These are phyloP conservation scores for Atractosteus spatula DNA, from an alignment of 2,113 vertebrate species.

Conservation along the genomic window DNA sequence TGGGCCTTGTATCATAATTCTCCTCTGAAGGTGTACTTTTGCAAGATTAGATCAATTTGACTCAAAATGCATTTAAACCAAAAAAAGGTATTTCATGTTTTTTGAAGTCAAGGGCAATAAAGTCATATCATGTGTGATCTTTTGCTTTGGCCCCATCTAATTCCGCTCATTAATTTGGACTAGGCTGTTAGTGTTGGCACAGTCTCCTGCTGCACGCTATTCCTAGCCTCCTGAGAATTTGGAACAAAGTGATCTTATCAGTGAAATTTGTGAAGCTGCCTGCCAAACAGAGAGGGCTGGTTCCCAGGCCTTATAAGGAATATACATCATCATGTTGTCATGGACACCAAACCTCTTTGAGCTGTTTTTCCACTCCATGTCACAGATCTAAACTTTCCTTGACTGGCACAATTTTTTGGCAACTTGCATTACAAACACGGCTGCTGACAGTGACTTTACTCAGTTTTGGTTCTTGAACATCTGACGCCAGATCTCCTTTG, in stretches of 20 bases:
- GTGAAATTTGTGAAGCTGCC: conserved; percentile 43
- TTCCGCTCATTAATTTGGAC: not conserved
- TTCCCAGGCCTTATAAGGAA: conserved; percentile 31
- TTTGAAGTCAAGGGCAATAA: not conserved
- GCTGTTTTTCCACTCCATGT: conserved; percentile 6
- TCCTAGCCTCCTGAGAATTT: conserved; percentile 4
- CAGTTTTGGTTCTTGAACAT: too few relatives aligned
- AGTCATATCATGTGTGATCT: not conserved
- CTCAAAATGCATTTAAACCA: not conserved
- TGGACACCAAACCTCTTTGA: conserved; percentile 13
- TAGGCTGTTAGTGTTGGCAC: conserved; percentile 1
- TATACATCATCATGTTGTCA: conserved; percentile 15
- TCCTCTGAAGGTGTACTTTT: too few relatives aligned
- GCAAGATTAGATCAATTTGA: too few relatives aligned
- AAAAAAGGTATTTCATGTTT: not conserved
- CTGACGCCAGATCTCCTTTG: too few relatives aligned
- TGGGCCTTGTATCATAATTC: too few relatives aligned
- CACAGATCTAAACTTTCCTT: conserved; percentile 15
- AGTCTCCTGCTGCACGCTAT: not conserved
- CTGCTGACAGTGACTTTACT: not conserved
- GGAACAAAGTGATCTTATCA: conserved; percentile 21
- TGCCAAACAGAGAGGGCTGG: conserved; percentile 35
- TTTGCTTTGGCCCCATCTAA: not conserved
- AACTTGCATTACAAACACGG: not conserved
- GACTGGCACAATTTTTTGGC: not conserved